Conservation (phyloP, 1,140 invertebrate species). For the Frieseomelitta varia region DNA sequence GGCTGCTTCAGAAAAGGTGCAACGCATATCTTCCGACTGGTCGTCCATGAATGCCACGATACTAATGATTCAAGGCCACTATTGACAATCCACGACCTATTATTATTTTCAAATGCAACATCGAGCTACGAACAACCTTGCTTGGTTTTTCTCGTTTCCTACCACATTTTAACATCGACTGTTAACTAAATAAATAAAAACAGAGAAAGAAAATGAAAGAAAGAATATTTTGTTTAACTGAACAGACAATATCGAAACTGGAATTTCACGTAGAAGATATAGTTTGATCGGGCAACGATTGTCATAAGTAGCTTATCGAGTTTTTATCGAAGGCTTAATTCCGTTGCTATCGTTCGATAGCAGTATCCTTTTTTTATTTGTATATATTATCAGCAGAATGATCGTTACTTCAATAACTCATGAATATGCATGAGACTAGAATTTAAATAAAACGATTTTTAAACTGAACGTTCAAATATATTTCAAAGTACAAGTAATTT, state of each 20-base stretch:
- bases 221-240: neutral
- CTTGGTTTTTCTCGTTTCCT: neutral
- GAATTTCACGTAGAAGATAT: neutral
- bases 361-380: neutral
- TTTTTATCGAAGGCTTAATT: slow-evolving; percentile 31
- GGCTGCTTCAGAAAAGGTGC: slow-evolving; percentile 16
- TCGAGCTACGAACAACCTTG: neutral
- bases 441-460: neutral
- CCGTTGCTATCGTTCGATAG: neutral
- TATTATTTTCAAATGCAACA: slow-evolving; percentile 33
- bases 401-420: neutral
- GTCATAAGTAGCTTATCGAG: neutral
- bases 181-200: too few species aligned
- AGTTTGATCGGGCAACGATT: neutral
- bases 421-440: neutral
- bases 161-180: neutral
- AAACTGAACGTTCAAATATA: neutral
- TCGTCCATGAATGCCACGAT: slow-evolving; percentile 36
- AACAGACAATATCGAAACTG: neutral
- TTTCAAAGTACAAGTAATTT: neutral
- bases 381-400: neutral
- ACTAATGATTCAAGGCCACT: slow-evolving; percentile 44
- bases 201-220: neutral
- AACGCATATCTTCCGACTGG: slow-evolving; percentile 33
- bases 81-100: slow-evolving; percentile 43